Base-by-base conservation (phyloP, 2,888 invertebrate species). In the Ellobium chinense region DNA sequence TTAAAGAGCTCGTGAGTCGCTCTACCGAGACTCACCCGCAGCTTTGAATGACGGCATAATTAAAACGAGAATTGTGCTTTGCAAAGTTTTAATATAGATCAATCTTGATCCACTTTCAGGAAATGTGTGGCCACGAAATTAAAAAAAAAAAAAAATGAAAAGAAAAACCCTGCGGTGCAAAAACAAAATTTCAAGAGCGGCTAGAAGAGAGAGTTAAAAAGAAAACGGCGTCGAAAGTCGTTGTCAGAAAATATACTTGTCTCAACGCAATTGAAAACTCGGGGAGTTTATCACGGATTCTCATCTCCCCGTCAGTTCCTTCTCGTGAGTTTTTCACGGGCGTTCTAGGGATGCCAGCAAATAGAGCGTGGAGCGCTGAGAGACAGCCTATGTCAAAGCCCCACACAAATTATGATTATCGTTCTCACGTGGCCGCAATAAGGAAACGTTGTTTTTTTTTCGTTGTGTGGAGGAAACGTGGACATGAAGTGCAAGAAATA, bases 41-140 rank as follows among this genome's bases (percentile, higher is more conserved):
- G 21, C 24, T 39, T 62, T 73, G 73, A 73, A 73, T 73, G 73
- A 73, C 73, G 62, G 73, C 73, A 37, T 73, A 73, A 73, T 73
- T 73, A 62, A 73, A 73, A 31, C 73, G 39, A 73, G 73, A 73
- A 37, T 73, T 73, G 62, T 73, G 60, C 70, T 31, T 58, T n/a
- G 56, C 31, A 70, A 70, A 54, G 29, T n/a, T 56, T n/a, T n/a
- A n/a, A n/a, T n/a, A n/a, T 31, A 31, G 31, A 58, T 58, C 4
- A 36, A 70, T 70, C 70, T 34, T n/a, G 56, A 70, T 70, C 58
- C 24, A 34, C 56, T 24, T 34, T 58, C 58, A 14, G 58, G 21
- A 56, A 70, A 18, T 18, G 21, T n/a, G 34, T 31, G 4, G 18
- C 27, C 46, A 58, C n/a, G 58, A 37, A n/a, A 7, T 46, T 46